Percentiles rank a stretch among this genome's conserved stretches.
These are phyloP conservation scores for Meghimatium bilineatum DNA, from an alignment of 2,888 invertebrate genomes.

Conservation along the genomic window DNA sequence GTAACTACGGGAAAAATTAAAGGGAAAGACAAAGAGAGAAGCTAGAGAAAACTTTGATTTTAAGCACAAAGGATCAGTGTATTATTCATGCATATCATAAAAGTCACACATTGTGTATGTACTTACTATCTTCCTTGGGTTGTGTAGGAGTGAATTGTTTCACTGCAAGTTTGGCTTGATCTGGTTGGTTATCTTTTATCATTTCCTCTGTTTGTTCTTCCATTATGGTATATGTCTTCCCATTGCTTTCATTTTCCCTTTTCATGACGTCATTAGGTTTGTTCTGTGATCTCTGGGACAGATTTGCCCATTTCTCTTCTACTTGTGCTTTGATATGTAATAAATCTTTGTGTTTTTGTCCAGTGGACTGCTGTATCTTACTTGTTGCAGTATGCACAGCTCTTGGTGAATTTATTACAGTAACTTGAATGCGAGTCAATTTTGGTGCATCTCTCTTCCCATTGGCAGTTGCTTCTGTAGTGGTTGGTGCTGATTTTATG, in stretches of 20 bases:
- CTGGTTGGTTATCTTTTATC: background rate
- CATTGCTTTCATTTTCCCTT: too few species aligned
- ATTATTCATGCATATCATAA: too few species aligned
- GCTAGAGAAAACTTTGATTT: too few species aligned
- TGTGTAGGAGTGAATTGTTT: conserved; percentile 19
- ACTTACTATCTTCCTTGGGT: conserved; percentile 24
- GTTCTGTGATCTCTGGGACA: background rate
- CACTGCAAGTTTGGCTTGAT: conserved; percentile 2
- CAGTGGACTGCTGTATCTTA: background rate
- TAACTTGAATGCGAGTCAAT: conserved; percentile 10
- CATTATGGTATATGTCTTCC: background rate
- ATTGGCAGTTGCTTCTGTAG: background rate
- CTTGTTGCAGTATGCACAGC: background rate
- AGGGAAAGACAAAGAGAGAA: too few species aligned
- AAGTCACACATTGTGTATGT: background rate
- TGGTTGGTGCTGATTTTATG: background rate
- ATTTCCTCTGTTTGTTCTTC: background rate
- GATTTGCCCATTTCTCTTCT: conserved; percentile 26
- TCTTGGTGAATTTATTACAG: background rate
- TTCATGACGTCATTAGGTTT: background rate
- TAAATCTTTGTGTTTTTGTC: conserved; percentile 21
- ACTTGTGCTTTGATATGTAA: conserved; percentile 11
- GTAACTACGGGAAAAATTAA: too few species aligned
- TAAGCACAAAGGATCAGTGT: too few species aligned
- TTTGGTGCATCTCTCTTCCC: background rate